phyloP scores from a whole-genome alignment of 2,888 invertebrate species.

The Caenorhabditis japonica region DNA sequence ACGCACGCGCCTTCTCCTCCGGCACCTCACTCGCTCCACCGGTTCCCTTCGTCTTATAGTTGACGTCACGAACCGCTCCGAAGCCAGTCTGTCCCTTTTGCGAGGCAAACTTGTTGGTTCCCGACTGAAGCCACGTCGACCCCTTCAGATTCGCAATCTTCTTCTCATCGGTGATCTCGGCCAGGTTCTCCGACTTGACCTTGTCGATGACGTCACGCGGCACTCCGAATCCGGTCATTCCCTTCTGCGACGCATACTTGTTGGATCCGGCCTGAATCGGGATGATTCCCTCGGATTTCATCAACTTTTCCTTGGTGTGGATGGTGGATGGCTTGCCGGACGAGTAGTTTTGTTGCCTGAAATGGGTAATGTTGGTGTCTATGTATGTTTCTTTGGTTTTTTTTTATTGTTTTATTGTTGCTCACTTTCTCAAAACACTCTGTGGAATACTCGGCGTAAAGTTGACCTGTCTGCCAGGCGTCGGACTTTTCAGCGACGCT shows the following conservation, averaged over 20 bases:
- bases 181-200: conserved; percentile 75
- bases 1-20: conserved; percentile 77
- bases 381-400: background rate
- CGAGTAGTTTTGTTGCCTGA: conserved; percentile 71
- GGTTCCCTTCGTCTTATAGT: conserved; percentile 76
- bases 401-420: background rate
- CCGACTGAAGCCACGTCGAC: conserved; percentile 76
- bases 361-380: too few relatives aligned
- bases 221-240: conserved; percentile 76
- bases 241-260: conserved; percentile 77
- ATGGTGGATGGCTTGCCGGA: conserved; percentile 74
- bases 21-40: conserved; percentile 76
- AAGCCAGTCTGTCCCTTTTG: conserved; percentile 77
- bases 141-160: conserved; percentile 75
- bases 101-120: conserved; percentile 77
- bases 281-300: conserved; percentile 75
- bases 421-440: conserved; percentile 61
- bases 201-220: conserved; percentile 77
- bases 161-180: conserved; percentile 75
- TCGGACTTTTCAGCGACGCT: conserved; percentile 67
- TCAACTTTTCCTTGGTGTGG: conserved; percentile 76
- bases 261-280: conserved; percentile 77
- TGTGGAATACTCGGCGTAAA: conserved; percentile 57
- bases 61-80: conserved; percentile 76
- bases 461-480: conserved; percentile 60